phyloP scores from a whole-genome alignment of 2,113 vertebrate species.

The Bos indicus region DNA sequence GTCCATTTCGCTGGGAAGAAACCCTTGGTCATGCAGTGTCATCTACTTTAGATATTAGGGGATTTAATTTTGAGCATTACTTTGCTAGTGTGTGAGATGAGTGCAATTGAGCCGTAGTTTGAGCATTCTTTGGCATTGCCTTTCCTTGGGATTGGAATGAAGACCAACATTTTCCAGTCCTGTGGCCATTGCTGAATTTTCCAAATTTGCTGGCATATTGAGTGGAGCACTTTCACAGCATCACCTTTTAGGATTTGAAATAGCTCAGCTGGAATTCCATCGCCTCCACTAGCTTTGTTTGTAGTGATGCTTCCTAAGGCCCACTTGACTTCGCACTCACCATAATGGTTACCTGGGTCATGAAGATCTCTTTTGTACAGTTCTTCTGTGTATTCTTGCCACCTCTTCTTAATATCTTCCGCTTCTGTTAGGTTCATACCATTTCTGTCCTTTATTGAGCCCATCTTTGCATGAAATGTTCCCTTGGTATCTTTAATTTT shows the following conservation, averaged over 20 bases:
- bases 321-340: background rate
- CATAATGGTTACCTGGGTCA: rapidly evolving
- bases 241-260: background rate
- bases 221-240: background rate
- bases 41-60: background rate
- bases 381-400: background rate
- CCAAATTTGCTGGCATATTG: background rate
- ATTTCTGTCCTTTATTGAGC: background rate
- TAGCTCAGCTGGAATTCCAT: background rate
- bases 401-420: background rate
- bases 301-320: background rate
- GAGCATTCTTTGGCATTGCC: background rate
- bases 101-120: rapidly evolving
- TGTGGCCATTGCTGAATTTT: background rate
- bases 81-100: background rate
- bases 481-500: background rate
- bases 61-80: background rate
- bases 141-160: background rate
- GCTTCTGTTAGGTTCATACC: background rate
- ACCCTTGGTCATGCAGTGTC: background rate
- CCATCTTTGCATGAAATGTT: background rate
- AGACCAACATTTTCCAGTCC: background rate
- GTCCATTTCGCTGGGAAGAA: background rate
- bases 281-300: background rate
- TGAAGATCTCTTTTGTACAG: background rate